phyloP scores from a whole-genome alignment of 2,113 vertebrate genomes.

The Ondatra zibethicus region DNA sequence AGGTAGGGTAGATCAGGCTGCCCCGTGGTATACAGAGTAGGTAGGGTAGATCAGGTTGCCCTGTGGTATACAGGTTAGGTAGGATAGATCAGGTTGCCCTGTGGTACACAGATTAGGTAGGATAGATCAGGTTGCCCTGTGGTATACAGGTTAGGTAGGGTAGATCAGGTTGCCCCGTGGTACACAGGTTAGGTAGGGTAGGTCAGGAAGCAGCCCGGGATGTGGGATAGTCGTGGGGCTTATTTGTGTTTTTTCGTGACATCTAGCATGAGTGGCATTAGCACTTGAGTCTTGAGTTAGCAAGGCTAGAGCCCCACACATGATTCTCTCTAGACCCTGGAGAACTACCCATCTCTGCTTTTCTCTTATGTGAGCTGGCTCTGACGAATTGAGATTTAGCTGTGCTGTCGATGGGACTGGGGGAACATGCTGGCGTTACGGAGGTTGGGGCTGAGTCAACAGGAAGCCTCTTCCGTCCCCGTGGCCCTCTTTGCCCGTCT shows the following conservation, averaged over 20 bases:
- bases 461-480: conserved; percentile 35
- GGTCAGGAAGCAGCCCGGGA: too few species aligned
- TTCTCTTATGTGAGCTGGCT: neutral
- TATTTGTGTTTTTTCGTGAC: neutral
- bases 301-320: neutral
- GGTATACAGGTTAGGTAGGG: too few species aligned
- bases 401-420: neutral
- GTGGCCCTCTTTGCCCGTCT: neutral
- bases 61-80: too few species aligned
- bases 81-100: too few species aligned
- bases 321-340: neutral
- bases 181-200: too few species aligned
- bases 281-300: neutral
- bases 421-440: neutral
- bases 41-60: too few species aligned
- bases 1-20: too few species aligned
- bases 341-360: neutral
- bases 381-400: neutral
- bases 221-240: neutral
- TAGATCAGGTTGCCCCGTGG: too few species aligned
- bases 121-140: neutral
- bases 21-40: too few species aligned
- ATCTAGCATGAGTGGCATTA: neutral
- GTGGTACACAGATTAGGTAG: too few species aligned
- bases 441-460: conserved; percentile 3